A percentile compares a stretch with the other conserved stretches of the same genome.
phyloP scores from a whole-genome alignment of 2,797 vertebrate species.

The Sebastes cheni region DNA sequence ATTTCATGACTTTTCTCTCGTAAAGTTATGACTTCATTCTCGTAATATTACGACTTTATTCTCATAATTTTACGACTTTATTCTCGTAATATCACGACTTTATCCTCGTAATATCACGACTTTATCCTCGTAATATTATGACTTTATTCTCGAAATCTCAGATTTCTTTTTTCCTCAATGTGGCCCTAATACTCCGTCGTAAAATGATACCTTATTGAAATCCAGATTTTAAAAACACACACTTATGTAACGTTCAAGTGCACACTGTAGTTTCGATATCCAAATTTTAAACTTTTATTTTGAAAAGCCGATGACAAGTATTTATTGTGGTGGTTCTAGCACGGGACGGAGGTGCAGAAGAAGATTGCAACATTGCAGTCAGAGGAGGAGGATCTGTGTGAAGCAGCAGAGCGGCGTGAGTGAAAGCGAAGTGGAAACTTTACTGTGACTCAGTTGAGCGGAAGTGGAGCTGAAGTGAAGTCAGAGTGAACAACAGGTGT shows the following conservation, averaged over 20 bases:
- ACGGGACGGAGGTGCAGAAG: neutral
- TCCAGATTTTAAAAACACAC: neutral
- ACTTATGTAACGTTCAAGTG: too few relatives aligned
- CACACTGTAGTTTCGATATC: neutral
- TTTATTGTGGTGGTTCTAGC: neutral
- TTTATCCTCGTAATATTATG: too few relatives aligned
- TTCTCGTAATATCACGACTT: too few relatives aligned
- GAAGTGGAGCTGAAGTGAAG: constrained; percentile 34
- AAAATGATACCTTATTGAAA: neutral
- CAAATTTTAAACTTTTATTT: constrained; percentile 23
- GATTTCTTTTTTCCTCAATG: too few relatives aligned
- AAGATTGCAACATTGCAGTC: constrained; percentile 18
- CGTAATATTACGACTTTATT: too few relatives aligned
- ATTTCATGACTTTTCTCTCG: too few relatives aligned
- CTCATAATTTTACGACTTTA: too few relatives aligned
- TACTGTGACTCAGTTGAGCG: constrained; percentile 17
- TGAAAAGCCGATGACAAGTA: neutral
- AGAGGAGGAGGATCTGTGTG: constrained; percentile 40
- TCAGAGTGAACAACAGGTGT: constrained; percentile 46
- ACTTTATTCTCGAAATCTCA: too few relatives aligned
- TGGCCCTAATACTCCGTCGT: too few relatives aligned
- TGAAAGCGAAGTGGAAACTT: constrained; percentile 32
- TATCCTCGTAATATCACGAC: too few relatives aligned
- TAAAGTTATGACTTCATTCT: too few relatives aligned
- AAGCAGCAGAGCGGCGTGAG: neutral